Evolutionary conservation across 2,888 invertebrate species (phyloP), one percentile per base, ranked within the genome.

Genomic region (Brachypterus glaber): DNA sequence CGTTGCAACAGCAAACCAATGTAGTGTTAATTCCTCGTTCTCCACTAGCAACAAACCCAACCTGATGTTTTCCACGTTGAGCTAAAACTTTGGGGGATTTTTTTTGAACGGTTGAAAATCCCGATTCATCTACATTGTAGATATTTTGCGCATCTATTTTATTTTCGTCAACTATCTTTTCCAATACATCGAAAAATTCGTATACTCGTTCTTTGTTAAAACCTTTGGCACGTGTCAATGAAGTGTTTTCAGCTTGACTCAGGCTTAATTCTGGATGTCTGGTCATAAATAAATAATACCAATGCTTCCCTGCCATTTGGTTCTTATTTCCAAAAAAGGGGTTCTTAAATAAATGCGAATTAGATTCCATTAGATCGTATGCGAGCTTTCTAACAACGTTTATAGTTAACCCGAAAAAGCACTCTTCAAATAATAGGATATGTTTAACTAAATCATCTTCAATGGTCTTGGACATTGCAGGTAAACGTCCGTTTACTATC

Each of bases 21-120:
- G 47, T 48, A 9, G 48, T 51, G 31, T 50, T 48, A 2, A 50
- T 35, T 11, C 49, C 49, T 37, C 48, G 30, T 34, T 51, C 47
- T 9, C 41, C 48, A 32, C 46, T 50, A 8, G 47, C 24, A 8
- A 43, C 17, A 15, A 11, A 8, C 9, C 45, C 43, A 8, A 45
- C 43, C 35, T 47, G 42, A 27, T 39, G 36, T 33, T 48, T 48
- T 18, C 45, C 46, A 37, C 33, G 35, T 8, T 9, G 17, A 29
- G 38, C 35, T 29, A 43, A 9, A n/a, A 43, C 27, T 33, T 45
- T 40, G 30, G 26, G 31, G 12, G 7, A 17, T 24, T 30, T 42
- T 40, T 29, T 37, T 35, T 45, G 42, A 4, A 45, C 40, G 17
- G 43, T 40, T 4, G 46, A 38, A 17, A 38, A 41, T 4, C 43